Percentiles rank a stretch among this genome's conserved stretches.
phyloP scores from a whole-genome alignment of 2,113 vertebrate species.

The Connochaetes taurinus region DNA sequence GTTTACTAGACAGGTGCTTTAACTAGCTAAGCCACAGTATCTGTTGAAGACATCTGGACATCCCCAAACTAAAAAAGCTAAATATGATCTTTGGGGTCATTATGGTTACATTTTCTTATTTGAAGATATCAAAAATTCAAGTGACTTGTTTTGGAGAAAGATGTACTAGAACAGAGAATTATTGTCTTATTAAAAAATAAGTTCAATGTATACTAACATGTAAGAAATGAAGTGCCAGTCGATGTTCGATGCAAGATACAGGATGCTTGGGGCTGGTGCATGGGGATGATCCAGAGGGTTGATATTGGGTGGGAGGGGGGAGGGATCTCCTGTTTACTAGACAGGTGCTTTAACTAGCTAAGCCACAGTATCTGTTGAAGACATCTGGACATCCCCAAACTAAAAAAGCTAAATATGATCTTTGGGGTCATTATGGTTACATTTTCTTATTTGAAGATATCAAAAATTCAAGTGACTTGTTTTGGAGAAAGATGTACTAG shows the following conservation, averaged over 20 bases:
- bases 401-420: neutral
- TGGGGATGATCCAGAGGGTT: too few relatives aligned
- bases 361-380: constrained; percentile 43
- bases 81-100: neutral
- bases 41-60: neutral
- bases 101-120: neutral
- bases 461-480: neutral
- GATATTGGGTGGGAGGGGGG: too few relatives aligned
- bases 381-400: neutral
- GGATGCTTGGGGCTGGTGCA: too few relatives aligned
- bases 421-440: neutral
- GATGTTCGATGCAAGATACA: too few relatives aligned
- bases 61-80: neutral
- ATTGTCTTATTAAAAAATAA: too few relatives aligned
- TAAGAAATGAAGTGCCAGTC: too few relatives aligned
- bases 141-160: neutral
- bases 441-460: neutral
- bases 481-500: neutral
- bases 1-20: constrained; percentile 92
- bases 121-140: neutral
- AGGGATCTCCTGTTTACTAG: constrained; percentile 92
- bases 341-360: constrained; percentile 88
- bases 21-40: constrained; percentile 77
- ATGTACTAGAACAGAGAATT: neutral
- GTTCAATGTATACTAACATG: too few relatives aligned